Base-by-base conservation (phyloP, 2,888 invertebrate genomes). In the Scrobipalpa costella region DNA sequence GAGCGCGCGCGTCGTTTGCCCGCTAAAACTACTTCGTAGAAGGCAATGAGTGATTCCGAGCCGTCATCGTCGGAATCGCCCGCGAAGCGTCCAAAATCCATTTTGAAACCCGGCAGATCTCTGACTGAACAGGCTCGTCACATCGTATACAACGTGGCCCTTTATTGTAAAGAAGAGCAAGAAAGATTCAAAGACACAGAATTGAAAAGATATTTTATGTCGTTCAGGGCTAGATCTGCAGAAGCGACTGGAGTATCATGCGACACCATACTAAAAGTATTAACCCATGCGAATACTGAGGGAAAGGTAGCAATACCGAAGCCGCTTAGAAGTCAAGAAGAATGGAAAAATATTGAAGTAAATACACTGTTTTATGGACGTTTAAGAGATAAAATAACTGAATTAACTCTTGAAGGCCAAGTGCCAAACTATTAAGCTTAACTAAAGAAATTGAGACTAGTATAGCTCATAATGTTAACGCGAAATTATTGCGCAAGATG, bases 341-440 rank as follows among this genome's bases (percentile, higher is more conserved):
- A 17, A 19, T 2, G 11, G 8, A 52, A 52, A 19, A 13, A 52
- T 7, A 0, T 6, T 6, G 27, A 52, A 2, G 0, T 11, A 13
- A 21, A 27, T 21, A 5, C 21, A 21, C 50, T 13, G 13, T 52
- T 13, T 2, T 27, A 7, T 52, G 21, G 50, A 7, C 27, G 11
- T 13, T 13, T 52, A 11, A 19, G 50, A 52, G 50, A 52, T 52
- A 44, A 44, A 44, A 44, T 44, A 44, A 44, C 50, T 7, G 50
- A 50, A 9, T 0, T 9, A 6, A 17, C 15, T 19, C 2, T 21
- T 8, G 0, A 0, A 21, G 21, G 19, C 50, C 2, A 9, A 11
- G 21, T 50, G 17, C 17, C 17, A 3, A 17, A 50, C 9, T 50
- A 50, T 19, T 19, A 9, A 3, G 17, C 17, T 7, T 50, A 50